These are phyloP conservation scores for Smittia aterrima DNA, from an alignment of 2,888 invertebrate species.

Conservation along the genomic window DNA sequence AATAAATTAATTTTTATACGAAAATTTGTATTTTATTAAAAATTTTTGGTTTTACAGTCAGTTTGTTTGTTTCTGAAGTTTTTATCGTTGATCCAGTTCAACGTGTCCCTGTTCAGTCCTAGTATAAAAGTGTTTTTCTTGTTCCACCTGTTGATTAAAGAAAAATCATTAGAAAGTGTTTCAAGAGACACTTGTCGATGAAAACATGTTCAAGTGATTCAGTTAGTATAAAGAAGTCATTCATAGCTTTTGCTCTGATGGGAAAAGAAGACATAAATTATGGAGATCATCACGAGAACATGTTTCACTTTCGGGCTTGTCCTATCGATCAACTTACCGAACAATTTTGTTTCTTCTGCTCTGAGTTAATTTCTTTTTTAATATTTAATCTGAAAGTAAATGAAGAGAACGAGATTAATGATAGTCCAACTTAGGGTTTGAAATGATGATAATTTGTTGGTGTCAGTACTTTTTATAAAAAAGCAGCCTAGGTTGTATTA, in stretches of 20 bases:
- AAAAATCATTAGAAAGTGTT: not conserved
- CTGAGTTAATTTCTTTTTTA: not conserved
- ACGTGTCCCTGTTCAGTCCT: not conserved
- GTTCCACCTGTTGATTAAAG: constrained; percentile 25
- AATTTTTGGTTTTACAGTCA: not conserved
- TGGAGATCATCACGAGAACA: constrained; percentile 15
- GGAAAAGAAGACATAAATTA: constrained; percentile 37
- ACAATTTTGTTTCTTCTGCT: not conserved
- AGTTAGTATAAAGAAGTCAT: no score
- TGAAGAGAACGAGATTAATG: no score
- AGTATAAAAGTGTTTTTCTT: not conserved
- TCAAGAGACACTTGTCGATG: no score
- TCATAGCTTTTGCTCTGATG: constrained; percentile 4
- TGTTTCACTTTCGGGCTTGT: not conserved
- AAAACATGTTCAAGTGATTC: no score
- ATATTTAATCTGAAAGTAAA: not conserved
- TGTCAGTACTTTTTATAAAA: constrained; percentile 36
- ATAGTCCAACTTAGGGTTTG: no score
- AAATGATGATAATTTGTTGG: not conserved
- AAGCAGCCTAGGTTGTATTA: constrained; percentile 34
- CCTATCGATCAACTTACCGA: not conserved
- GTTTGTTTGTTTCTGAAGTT: not conserved
- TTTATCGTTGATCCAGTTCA: constrained; percentile 18
- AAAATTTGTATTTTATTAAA: not conserved
- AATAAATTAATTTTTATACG: no score